phyloP scores from a whole-genome alignment of 2,797 vertebrate species.

The Meda fulgida region DNA sequence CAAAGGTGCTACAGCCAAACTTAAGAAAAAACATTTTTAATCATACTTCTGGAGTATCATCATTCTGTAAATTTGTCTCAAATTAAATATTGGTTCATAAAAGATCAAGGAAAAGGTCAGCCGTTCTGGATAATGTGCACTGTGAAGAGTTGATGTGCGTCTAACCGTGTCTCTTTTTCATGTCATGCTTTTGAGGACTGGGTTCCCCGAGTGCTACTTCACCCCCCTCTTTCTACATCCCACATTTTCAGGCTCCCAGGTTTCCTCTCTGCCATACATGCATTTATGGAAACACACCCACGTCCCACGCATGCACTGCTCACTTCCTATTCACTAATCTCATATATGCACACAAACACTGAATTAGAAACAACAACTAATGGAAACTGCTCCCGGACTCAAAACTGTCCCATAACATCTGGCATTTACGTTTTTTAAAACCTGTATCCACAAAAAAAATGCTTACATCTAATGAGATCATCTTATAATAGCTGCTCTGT shows the following conservation, averaged over 20 bases:
- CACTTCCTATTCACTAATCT: slow-evolving; percentile 33
- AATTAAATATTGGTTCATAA: background rate
- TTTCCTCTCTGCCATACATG: slow-evolving; percentile 19
- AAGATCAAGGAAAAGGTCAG: background rate
- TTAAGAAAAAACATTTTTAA: background rate
- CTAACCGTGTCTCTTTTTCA: slow-evolving; percentile 8
- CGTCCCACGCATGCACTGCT: slow-evolving; percentile 10
- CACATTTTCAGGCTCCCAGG: slow-evolving; percentile 28
- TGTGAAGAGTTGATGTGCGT: background rate
- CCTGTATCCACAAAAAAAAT: background rate
- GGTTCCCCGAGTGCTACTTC: background rate
- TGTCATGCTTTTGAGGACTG: background rate
- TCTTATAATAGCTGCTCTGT: background rate
- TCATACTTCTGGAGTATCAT: background rate
- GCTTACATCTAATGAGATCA: background rate
- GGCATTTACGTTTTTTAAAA: slow-evolving; percentile 8
- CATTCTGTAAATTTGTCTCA: background rate
- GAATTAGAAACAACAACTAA: background rate
- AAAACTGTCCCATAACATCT: background rate
- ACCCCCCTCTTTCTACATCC: slow-evolving; percentile 13
- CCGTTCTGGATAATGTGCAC: background rate
- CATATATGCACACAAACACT: background rate
- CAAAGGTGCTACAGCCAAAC: background rate
- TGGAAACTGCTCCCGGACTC: slow-evolving; percentile 14
- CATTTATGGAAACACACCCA: slow-evolving; percentile 28